These are phyloP conservation scores for Hypomecis atomaria DNA, from an alignment of 2,888 invertebrate species.

Conservation along the genomic window DNA sequence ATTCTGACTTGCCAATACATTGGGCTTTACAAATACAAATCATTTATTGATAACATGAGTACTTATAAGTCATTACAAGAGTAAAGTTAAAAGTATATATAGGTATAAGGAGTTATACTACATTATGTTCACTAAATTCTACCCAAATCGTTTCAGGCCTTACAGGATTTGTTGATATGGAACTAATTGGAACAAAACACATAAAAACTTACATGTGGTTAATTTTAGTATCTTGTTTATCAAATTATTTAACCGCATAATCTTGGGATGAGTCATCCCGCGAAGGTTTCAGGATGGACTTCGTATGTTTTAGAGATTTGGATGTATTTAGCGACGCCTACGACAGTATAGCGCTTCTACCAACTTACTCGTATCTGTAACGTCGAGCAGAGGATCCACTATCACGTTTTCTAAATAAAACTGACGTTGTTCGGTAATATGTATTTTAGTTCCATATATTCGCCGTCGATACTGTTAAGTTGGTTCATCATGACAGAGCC, in stretches of 20 bases:
- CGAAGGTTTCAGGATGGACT: neutral
- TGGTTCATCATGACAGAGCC: neutral
- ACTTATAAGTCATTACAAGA: too few species aligned
- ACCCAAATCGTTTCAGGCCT: too few species aligned
- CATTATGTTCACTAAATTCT: too few species aligned
- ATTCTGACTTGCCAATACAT: too few species aligned
- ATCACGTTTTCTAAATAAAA: neutral
- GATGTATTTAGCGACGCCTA: conserved; percentile 1
- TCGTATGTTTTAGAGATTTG: conserved; percentile 13
- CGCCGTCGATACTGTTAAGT: neutral
- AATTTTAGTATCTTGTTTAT: conserved; percentile 8
- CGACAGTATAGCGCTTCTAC: neutral
- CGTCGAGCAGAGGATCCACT: neutral
- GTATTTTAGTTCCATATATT: neutral
- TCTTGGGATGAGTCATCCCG: conserved; percentile 16
- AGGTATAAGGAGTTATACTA: too few species aligned
- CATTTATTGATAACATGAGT: too few species aligned
- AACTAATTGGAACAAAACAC: too few species aligned
- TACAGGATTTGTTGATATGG: too few species aligned
- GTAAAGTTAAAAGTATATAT: too few species aligned
- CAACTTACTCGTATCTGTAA: neutral
- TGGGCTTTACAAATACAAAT: too few species aligned
- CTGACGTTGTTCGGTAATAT: neutral
- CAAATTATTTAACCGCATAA: conserved; percentile 24
- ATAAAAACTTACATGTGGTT: too few species aligned